A percentile compares a stretch with the other conserved stretches of the same genome.
Evolutionary conservation across 2,113 vertebrate genomes (phyloP).

Genomic region (Proteles cristata): DNA sequence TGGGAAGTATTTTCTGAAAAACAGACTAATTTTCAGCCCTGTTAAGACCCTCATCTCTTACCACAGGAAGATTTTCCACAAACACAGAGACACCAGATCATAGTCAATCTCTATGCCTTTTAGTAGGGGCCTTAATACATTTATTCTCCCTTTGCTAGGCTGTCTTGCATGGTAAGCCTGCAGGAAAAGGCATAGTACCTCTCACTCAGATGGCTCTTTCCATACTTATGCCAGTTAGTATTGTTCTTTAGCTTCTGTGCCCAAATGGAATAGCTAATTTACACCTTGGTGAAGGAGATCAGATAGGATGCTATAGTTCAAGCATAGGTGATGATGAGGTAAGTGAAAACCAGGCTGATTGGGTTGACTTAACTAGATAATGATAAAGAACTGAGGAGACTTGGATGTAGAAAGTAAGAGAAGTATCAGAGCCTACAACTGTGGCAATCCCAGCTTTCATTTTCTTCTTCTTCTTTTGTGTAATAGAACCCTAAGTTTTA

Average conservation of each 20-base stretch:
- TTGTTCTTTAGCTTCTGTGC: background rate
- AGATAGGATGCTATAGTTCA: background rate
- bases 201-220: background rate
- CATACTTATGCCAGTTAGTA: background rate
- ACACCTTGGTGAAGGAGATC: background rate
- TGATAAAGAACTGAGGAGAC: background rate
- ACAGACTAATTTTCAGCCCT: background rate
- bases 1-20: background rate
- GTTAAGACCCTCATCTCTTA: background rate
- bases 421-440: background rate
- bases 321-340: background rate
- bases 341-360: background rate
- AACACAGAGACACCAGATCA: background rate
- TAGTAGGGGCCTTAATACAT: background rate
- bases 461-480: conserved; percentile 10
- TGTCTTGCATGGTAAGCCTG: background rate
- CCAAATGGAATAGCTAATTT: background rate
- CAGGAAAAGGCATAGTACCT: background rate
- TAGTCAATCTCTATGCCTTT: background rate
- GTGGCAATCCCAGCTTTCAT: background rate
- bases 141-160: background rate
- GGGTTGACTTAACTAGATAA: background rate
- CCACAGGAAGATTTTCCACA: background rate
- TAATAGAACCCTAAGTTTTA: background rate
- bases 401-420: background rate